phyloP scores from a whole-genome alignment of 2,888 invertebrate species.

The Drosophila nr. medialis region DNA sequence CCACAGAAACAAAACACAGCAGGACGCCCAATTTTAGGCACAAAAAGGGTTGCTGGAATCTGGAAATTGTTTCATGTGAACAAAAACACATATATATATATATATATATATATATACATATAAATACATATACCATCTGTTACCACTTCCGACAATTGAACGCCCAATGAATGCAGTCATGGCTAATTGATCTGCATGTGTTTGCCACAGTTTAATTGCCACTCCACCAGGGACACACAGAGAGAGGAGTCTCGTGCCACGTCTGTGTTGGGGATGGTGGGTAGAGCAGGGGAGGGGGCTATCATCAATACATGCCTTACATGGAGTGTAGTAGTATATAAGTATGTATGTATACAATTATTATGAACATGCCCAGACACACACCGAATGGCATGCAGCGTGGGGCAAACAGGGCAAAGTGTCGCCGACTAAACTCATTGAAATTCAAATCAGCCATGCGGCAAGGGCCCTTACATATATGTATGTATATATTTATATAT shows the following conservation, averaged over 20 bases:
- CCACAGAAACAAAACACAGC: slow-evolving; percentile 48
- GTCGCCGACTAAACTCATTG: slow-evolving; percentile 49
- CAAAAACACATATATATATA: slow-evolving; percentile 20
- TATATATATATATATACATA: not conserved
- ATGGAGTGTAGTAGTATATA: not conserved
- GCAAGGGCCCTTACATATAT: slow-evolving; percentile 16
- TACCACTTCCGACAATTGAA: slow-evolving; percentile 35
- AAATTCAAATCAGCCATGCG: slow-evolving; percentile 49
- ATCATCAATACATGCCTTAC: slow-evolving; percentile 25
- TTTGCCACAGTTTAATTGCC: slow-evolving; percentile 70
- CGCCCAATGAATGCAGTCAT: slow-evolving; percentile 60
- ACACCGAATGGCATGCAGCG: not conserved
- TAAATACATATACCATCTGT: slow-evolving; percentile 28
- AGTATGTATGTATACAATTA: slow-evolving; percentile 16
- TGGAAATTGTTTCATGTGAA: slow-evolving; percentile 10
- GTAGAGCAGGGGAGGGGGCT: slow-evolving; percentile 38
- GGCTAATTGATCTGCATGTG: slow-evolving; percentile 62
- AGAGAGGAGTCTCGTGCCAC: slow-evolving; percentile 37
- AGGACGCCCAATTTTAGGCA: slow-evolving; percentile 24
- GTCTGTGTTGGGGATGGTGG: slow-evolving; percentile 22
- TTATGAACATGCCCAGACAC: slow-evolving; percentile 18
- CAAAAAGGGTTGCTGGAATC: slow-evolving; percentile 52
- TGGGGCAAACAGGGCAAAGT: slow-evolving; percentile 16
- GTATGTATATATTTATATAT: slow-evolving; percentile 4
- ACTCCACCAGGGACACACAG: slow-evolving; percentile 37